Base-by-base conservation (phyloP, 2,888 invertebrate genomes). In the Melieria crassipennis region DNA sequence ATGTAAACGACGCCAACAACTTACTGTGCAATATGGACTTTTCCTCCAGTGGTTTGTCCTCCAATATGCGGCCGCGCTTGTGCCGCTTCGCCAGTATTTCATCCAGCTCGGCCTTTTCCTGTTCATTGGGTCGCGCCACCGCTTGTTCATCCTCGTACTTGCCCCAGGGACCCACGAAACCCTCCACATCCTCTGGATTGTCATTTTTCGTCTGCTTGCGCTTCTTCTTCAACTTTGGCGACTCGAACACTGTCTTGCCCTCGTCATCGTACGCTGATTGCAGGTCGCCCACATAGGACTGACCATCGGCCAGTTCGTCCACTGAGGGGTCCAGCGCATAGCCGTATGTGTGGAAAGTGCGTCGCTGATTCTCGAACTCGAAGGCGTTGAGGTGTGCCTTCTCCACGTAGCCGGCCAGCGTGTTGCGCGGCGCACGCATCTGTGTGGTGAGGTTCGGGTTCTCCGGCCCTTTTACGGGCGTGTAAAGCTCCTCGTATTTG, bases 121-220 rank as follows among this genome's bases (percentile, higher is more conserved):
- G 97, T 71, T 97, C 97, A 71, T 93, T 92, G 0, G 99, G 99
- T 84, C 94, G 94, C 82, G 96, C 92, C 1, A 97, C 89, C 69
- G 94, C 92, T 80, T 92, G 90, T 87, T 99, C 99, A 82, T 97
- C 97, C 7, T 92, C 91, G 87, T 91, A 99, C 68, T 94, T 94
- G 70, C 97, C 99, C 99, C 99, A 99, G 0, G 99, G 99, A 0
- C 99, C 99, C 0, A 97, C 88, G 84, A 98, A 99, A 0, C 98
- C 98, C 57, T 94, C 96, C 42, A 99, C 90, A 87, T 99, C 99
- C 16, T 91, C 89, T 0, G 99, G 93, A 80, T 97, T 92, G 81
- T 94, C 92, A 87, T 99, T 99, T 85, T 92, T 93, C 69, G 91
- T 91, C 74, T 97, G 89, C 87, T 97, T 98, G 81, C 95, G 90